A percentile compares a stretch with the other conserved stretches of the same genome.
Evolutionary conservation across 2,888 invertebrate species (phyloP).

Genomic region (Danaus chrysippus): DNA sequence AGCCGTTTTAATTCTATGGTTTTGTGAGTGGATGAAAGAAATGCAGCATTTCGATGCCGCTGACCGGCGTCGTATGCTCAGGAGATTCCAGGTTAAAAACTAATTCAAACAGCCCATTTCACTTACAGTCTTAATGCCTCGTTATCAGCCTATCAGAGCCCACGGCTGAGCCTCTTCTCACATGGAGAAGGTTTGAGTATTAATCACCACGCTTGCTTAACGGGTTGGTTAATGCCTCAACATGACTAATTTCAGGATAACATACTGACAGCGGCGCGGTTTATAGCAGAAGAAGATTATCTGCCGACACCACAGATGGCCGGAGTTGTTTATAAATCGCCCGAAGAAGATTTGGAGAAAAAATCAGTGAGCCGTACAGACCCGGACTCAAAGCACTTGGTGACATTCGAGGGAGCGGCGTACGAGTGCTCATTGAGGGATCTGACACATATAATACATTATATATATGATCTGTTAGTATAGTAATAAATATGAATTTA

Average conservation of each 20-base stretch:
- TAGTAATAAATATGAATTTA: too few species aligned
- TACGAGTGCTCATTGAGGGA: constrained; percentile 59
- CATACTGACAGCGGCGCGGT: constrained; percentile 58
- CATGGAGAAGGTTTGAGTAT: too few species aligned
- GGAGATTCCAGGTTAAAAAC: constrained; percentile 52
- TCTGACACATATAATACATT: constrained; percentile 63
- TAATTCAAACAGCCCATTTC: too few species aligned
- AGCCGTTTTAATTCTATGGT: constrained; percentile 65
- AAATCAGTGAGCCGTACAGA: neutral
- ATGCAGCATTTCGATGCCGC: constrained; percentile 70
- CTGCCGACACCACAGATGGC: constrained; percentile 52
- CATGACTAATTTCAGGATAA: constrained; percentile 50
- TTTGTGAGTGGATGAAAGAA: constrained; percentile 74
- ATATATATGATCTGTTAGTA: constrained; percentile 69
- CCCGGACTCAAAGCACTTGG: constrained; percentile 35
- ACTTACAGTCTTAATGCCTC: too few species aligned
- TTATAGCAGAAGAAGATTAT: constrained; percentile 42
- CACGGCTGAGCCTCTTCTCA: too few species aligned
- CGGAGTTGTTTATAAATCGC: constrained; percentile 49
- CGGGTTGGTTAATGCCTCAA: too few species aligned
- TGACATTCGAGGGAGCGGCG: constrained; percentile 44
- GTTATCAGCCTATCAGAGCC: too few species aligned
- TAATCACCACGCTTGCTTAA: too few species aligned
- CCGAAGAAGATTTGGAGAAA: constrained; percentile 32
- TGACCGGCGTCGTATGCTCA: constrained; percentile 59